Conservation (phyloP, 37 sponge, comb jelly and placozoan genomes). For the Geodia barretti region DNA sequence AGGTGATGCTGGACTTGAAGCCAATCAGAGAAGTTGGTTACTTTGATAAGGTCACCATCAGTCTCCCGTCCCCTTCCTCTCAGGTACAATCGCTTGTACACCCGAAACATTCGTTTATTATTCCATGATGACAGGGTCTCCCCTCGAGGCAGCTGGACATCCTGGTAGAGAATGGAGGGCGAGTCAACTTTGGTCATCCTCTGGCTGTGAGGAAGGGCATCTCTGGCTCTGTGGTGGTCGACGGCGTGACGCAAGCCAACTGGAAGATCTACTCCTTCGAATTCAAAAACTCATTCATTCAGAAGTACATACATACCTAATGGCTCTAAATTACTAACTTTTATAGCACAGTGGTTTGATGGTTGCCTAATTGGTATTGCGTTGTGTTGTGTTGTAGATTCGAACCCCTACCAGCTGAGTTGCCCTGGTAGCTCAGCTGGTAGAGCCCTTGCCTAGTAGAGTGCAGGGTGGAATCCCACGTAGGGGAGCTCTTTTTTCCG, state of each 20-base stretch:
- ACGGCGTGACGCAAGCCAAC: conserved; percentile 8
- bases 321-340: no score
- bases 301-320: conserved; percentile 9
- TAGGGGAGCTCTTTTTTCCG: no score
- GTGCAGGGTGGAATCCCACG: no score
- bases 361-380: no score
- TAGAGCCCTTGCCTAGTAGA: no score
- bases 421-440: no score
- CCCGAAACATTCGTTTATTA: not conserved
- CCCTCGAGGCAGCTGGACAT: conserved; percentile 57
- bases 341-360: no score
- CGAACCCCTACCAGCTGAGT: no score
- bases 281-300: conserved; percentile 53
- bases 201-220: conserved; percentile 67
- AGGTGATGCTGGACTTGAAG: conserved; percentile 18
- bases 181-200: conserved; percentile 71
- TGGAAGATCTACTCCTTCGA: conserved; percentile 81
- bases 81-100: not conserved
- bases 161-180: conserved; percentile 85
- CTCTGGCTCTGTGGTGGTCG: conserved; percentile 50
- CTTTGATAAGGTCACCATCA: not conserved
- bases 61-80: not conserved
- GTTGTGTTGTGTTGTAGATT: no score
- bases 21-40: conserved; percentile 9
- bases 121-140: not conserved